Evolutionary conservation across 2,113 vertebrate species (phyloP).

Genomic region (Vanacampus margaritifer): DNA sequence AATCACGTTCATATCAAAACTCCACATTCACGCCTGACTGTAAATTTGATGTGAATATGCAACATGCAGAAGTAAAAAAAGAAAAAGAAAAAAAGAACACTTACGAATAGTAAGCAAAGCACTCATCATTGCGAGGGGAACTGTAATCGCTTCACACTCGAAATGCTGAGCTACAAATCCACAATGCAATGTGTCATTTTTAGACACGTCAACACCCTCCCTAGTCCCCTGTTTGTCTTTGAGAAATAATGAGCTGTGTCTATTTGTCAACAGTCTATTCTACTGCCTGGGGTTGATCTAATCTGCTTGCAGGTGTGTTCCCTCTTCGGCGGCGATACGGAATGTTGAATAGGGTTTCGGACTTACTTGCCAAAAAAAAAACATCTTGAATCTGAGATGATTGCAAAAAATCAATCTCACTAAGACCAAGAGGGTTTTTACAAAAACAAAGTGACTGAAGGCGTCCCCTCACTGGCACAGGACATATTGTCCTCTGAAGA

Average conservation of each 20-base stretch:
- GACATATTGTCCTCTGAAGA: slow-evolving; percentile 4
- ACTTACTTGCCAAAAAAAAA: slow-evolving; percentile 6
- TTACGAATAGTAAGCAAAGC: neutral
- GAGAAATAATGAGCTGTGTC: slow-evolving; percentile 48
- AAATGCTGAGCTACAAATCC: slow-evolving; percentile 1
- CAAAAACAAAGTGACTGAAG: neutral
- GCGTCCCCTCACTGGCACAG: neutral
- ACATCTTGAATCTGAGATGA: neutral
- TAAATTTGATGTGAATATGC: neutral
- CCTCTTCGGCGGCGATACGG: slow-evolving; percentile 9
- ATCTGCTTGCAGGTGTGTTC: slow-evolving; percentile 36
- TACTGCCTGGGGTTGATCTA: slow-evolving; percentile 12
- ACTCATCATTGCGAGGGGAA: neutral
- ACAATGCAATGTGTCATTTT: neutral
- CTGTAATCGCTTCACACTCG: neutral
- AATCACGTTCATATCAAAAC: neutral
- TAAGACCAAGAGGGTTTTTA: neutral
- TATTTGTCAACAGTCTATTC: slow-evolving; percentile 27
- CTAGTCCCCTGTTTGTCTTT: slow-evolving; percentile 16
- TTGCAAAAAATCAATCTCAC: neutral
- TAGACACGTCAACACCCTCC: neutral
- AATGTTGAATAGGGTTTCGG: slow-evolving; percentile 9
- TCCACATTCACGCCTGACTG: neutral
- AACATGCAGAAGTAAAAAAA: neutral
- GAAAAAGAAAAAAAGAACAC: neutral